Evolutionary conservation across 2,888 invertebrate species (phyloP), one percentile per base, ranked within the genome.

Genomic region (Mycalesis mineus): DNA sequence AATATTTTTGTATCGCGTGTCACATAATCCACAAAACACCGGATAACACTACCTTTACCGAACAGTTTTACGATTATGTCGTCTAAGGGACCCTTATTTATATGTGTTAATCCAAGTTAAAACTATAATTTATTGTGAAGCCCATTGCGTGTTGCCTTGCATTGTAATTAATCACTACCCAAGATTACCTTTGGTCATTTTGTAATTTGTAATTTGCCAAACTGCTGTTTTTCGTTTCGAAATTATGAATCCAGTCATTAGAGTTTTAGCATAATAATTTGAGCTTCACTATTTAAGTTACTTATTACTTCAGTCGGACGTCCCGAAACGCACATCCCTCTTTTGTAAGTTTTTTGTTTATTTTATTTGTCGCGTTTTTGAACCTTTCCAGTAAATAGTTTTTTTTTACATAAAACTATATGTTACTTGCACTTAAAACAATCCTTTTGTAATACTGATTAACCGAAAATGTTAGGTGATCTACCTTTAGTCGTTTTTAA

Each of bases 81-180:
- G 17, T 40, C 40, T 15, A 45, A 39, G 44, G 36, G 50, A 53
- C 49, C 39, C 36, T 60, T 60, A 50, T 54, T 53, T 57, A 49
- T 15, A n/a, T 42, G 58, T 48, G 42, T 36, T 58, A 58, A 57
- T 60, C 55, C 48, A 45, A 57, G 42, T 54, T 55, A 60, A 55
- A 53, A 55, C 44, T 29, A 22, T 55, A 58, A 63, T 63, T 59
- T 51, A 61, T 57, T 55, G 54, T 37, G 14, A 55, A 33, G 51
- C 41, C 55, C 17, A 55, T 63, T 53, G 58, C 60, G 58, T 63
- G 58, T 50, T 45, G 36, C 45, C 33, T 44, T 71, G 74, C 73
- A 73, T 73, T 68, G 67, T 72, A 71, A 77, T 77, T 78, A 78
- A 76, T 77, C 75, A 77, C 73, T 75, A 71, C 28, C 39, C 31